These are phyloP conservation scores for Ctenochaetus hawaiiensis DNA, from an alignment of 2,797 vertebrate genomes.

Conservation along the genomic window DNA sequence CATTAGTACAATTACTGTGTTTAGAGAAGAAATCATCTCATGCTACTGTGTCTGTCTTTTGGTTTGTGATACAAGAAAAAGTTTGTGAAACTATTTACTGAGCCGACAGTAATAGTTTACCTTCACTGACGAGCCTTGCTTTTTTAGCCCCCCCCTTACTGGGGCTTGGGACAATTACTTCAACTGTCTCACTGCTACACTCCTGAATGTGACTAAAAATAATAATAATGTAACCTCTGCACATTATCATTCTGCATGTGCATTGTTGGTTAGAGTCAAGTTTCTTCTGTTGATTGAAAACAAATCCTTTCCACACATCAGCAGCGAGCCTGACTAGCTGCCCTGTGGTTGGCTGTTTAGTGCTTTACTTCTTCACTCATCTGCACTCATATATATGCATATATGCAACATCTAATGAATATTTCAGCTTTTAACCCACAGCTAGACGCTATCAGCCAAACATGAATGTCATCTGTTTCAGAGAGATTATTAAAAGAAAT, in stretches of 20 bases:
- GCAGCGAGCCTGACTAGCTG: slow-evolving; percentile 39
- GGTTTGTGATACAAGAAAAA: neutral
- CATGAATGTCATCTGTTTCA: slow-evolving; percentile 79
- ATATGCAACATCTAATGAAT: slow-evolving; percentile 69
- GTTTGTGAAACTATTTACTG: neutral
- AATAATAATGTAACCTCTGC: neutral
- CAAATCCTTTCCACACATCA: slow-evolving; percentile 41
- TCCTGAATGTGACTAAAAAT: slow-evolving; percentile 9
- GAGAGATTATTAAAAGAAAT: slow-evolving; percentile 77
- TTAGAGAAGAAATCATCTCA: too few species aligned
- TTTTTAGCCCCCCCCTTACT: too few species aligned
- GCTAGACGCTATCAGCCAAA: slow-evolving; percentile 70
- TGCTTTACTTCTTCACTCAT: slow-evolving; percentile 54
- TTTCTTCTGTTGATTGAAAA: slow-evolving; percentile 49
- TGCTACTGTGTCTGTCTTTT: neutral
- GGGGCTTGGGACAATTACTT: neutral
- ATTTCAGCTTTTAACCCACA: slow-evolving; percentile 75
- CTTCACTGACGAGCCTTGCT: neutral
- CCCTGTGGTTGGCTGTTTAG: slow-evolving; percentile 55
- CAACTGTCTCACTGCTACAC: neutral
- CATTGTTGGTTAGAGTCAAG: slow-evolving; percentile 20
- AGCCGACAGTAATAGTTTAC: neutral
- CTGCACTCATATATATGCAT: slow-evolving; percentile 61
- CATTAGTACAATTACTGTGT: neutral
- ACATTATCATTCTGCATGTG: slow-evolving; percentile 13